These are phyloP conservation scores for Narcine bancroftii DNA, from an alignment of 2,113 vertebrate species.

Conservation along the genomic window DNA sequence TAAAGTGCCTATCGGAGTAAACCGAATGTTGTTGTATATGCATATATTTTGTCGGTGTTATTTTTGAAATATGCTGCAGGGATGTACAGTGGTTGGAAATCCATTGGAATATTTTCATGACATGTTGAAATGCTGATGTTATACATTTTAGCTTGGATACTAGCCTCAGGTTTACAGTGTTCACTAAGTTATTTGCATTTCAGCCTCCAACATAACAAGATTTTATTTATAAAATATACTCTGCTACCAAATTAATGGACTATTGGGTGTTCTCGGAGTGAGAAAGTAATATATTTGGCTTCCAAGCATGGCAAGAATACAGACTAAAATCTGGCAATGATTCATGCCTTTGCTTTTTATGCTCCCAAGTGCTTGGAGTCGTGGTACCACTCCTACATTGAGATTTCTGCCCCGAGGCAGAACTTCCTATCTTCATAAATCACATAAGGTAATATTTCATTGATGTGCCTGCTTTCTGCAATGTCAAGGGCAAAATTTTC, in stretches of 20 bases:
- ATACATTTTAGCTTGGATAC: neutral
- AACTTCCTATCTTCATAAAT: neutral
- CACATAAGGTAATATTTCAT: neutral
- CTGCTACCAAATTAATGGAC: neutral
- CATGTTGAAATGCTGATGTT: neutral
- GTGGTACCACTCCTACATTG: neutral
- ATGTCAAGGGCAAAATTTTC: conserved; percentile 31
- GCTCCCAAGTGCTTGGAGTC: neutral
- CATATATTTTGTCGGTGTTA: neutral
- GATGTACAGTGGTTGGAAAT: neutral
- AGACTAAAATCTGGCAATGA: neutral
- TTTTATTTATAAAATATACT: neutral
- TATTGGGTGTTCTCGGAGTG: neutral
- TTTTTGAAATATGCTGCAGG: neutral
- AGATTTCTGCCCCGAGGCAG: neutral
- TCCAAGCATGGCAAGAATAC: neutral
- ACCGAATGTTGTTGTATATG: neutral
- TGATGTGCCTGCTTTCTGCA: neutral
- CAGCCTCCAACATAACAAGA: neutral
- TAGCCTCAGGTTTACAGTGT: neutral
- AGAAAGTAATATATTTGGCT: conserved; percentile 1
- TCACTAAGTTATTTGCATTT: neutral
- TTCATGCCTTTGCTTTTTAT: neutral
- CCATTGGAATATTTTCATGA: neutral
- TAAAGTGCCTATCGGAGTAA: neutral